Percentiles rank a stretch among this genome's conserved stretches.
Conservation (phyloP, 2,888 invertebrate genomes). For the Doris montereyensis region DNA sequence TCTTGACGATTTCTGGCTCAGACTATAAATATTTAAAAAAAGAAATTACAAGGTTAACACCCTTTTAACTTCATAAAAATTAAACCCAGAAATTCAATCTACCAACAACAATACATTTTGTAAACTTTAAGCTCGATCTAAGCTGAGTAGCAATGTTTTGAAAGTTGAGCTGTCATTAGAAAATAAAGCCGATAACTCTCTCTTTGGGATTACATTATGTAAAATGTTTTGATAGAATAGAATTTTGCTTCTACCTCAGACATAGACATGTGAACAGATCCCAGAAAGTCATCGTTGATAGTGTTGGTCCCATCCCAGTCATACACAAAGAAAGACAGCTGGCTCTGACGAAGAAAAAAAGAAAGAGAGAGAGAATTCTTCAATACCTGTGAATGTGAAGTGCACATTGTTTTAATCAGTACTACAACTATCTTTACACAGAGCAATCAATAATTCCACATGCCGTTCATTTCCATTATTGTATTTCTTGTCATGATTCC, state of each 20-base stretch:
- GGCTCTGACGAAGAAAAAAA: slow-evolving; percentile 55
- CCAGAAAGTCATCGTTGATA: slow-evolving; percentile 75
- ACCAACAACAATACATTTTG: no score
- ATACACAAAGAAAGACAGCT: slow-evolving; percentile 75
- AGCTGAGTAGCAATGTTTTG: no score
- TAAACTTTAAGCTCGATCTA: no score
- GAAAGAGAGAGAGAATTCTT: background rate
- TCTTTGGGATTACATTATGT: background rate
- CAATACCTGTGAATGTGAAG: background rate
- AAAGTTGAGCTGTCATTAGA: no score
- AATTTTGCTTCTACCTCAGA: slow-evolving; percentile 74
- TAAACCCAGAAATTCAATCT: no score
- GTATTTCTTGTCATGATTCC: no score
- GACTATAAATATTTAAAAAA: slow-evolving; percentile 13
- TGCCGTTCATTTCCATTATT: no score
- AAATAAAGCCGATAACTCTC: no score
- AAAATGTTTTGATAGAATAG: no score
- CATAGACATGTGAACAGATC: slow-evolving; percentile 74
- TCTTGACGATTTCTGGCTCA: slow-evolving; percentile 48
- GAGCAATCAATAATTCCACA: background rate
- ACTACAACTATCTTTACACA: no score
- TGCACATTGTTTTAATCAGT: background rate
- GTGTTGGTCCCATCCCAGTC: slow-evolving; percentile 76
- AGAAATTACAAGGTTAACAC: background rate
- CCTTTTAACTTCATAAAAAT: no score